Evolutionary conservation across 2,113 vertebrate species (phyloP).

Genomic region (Epinephelus fuscoguttatus): DNA sequence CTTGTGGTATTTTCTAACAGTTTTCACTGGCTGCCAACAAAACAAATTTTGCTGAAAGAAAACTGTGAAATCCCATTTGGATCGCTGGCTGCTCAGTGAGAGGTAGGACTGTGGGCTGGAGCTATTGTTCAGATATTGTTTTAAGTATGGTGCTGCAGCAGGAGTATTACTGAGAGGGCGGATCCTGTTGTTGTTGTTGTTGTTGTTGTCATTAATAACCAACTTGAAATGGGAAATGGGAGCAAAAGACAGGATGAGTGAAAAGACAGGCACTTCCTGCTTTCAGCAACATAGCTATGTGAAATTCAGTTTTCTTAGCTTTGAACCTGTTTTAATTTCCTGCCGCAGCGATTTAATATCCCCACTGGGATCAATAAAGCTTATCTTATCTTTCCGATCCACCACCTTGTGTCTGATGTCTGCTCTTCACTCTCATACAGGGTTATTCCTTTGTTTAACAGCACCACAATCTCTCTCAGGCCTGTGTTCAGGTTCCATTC

Average conservation of each 20-base stretch:
- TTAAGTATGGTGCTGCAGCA: constrained; percentile 8
- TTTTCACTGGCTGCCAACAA: constrained; percentile 45
- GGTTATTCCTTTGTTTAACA: constrained; percentile 48
- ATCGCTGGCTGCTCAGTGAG: constrained; percentile 8
- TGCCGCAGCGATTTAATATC: constrained; percentile 66
- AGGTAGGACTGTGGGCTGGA: constrained; percentile 18
- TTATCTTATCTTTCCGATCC: constrained; percentile 68
- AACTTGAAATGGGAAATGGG: constrained; percentile 39
- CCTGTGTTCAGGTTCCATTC: constrained; percentile 6
- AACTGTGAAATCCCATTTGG: constrained; percentile 61
- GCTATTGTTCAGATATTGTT: constrained; percentile 38
- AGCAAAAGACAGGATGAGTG: constrained; percentile 2
- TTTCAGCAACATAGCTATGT: neutral
- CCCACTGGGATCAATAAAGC: constrained; percentile 64
- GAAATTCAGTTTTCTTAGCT: constrained; percentile 37
- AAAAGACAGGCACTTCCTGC: constrained; percentile 8
- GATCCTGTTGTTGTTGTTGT: constrained; percentile 14
- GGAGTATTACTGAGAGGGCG: neutral
- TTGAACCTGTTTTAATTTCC: constrained; percentile 69
- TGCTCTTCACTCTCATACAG: constrained; percentile 48
- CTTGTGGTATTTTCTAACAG: constrained; percentile 44
- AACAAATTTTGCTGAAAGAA: constrained; percentile 49
- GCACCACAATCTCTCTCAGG: constrained; percentile 12
- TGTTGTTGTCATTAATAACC: constrained; percentile 8
- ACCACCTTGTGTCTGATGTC: constrained; percentile 50